Evolutionary conservation across 2,113 vertebrate species (phyloP).

Genomic region (Phyllostomus discolor): DNA sequence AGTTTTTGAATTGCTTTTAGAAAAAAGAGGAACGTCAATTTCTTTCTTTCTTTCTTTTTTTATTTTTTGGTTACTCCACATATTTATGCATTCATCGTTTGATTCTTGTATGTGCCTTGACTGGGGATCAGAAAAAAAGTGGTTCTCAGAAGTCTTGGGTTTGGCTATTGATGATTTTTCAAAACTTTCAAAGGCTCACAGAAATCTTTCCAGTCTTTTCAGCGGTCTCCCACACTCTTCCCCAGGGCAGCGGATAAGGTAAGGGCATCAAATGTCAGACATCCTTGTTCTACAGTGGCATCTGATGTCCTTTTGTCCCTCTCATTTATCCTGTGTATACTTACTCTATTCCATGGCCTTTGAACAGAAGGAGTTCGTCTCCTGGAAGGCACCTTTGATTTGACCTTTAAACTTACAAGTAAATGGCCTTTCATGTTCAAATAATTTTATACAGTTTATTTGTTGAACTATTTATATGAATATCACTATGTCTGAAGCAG

Average conservation of each 20-base stretch:
- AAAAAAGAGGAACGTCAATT: no score
- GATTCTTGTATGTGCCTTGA: no score
- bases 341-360: background rate
- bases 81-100: no score
- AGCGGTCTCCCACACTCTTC: constrained; percentile 7
- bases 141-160: constrained; percentile 9
- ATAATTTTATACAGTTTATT: background rate
- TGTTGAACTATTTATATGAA: background rate
- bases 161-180: background rate
- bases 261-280: constrained; percentile 13
- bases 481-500: background rate
- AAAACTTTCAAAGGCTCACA: constrained; percentile 28
- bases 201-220: background rate
- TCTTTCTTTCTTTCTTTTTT: no score
- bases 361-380: constrained; percentile 23
- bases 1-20: no score
- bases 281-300: background rate
- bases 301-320: constrained; percentile 52
- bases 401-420: background rate
- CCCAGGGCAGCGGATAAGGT: background rate
- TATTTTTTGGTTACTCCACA: no score
- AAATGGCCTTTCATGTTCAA: background rate
- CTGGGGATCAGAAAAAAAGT: background rate
- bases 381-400: background rate
- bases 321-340: constrained; percentile 40